These are phyloP conservation scores for Agriopis leucophaearia DNA, from an alignment of 2,888 invertebrate genomes.

Conservation along the genomic window DNA sequence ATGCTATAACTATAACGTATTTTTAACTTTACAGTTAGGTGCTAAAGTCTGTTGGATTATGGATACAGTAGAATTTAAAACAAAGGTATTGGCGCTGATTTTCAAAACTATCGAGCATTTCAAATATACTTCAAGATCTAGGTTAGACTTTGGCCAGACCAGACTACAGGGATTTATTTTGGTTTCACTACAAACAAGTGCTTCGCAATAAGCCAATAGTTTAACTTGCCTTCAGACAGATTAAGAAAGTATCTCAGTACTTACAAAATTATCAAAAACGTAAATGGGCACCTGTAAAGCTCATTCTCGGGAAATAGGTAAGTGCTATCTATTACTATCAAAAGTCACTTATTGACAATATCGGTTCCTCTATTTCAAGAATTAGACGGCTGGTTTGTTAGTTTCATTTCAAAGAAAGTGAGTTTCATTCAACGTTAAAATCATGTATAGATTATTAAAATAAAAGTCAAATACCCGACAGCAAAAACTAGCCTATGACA, in stretches of 20 bases:
- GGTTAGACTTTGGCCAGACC: background rate
- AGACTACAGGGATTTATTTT: background rate
- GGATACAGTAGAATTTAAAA: slow-evolving; percentile 4
- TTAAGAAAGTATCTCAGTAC: background rate
- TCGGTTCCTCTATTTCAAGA: no score
- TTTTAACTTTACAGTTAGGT: slow-evolving; percentile 29
- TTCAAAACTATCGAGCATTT: background rate
- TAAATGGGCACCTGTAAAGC: no score
- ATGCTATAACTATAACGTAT: slow-evolving; percentile 30
- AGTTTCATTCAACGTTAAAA: no score
- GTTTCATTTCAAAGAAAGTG: no score
- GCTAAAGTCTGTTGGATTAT: slow-evolving; percentile 13
- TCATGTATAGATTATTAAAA: no score
- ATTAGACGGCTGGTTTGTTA: no score
- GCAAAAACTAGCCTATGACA: no score
- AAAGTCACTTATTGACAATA: no score
- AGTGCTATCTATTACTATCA: no score
- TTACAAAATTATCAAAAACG: no score
- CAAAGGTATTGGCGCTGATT: slow-evolving; percentile 1
- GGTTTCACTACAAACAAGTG: background rate
- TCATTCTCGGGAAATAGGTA: no score
- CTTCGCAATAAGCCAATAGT: background rate
- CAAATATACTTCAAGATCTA: background rate
- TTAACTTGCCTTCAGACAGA: background rate
- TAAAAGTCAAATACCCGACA: no score